A percentile compares a stretch with the other conserved stretches of the same genome.
Evolutionary conservation across 2,888 invertebrate genomes (phyloP).

Genomic region (Melanostoma scalare): DNA sequence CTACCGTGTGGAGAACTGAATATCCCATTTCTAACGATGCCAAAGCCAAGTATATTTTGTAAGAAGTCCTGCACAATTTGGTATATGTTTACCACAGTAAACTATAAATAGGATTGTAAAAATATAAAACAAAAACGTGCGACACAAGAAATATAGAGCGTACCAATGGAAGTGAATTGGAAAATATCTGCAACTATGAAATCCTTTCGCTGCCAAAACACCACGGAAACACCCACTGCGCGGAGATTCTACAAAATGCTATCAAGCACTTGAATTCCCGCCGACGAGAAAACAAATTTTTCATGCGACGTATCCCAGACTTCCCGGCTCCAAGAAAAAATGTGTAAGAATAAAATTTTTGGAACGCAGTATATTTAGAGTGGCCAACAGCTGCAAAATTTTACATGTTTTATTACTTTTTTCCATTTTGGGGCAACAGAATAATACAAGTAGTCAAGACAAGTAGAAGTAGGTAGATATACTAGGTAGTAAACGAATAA

Average conservation of each 20-base stretch:
- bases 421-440: neutral
- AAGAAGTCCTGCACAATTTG: conserved; percentile 32
- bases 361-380: conserved; percentile 26
- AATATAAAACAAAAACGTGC: conserved; percentile 29
- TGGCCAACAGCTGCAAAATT: too few relatives aligned
- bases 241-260: conserved; percentile 52
- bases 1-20: conserved; percentile 42
- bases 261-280: conserved; percentile 58
- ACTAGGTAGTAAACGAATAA: too few relatives aligned
- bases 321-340: conserved; percentile 57
- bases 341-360: conserved; percentile 41
- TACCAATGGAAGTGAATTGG: conserved; percentile 60
- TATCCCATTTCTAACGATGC: conserved; percentile 40
- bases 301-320: conserved; percentile 53
- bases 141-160: conserved; percentile 44
- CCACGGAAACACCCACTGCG: conserved; percentile 69
- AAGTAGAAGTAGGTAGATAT: too few relatives aligned
- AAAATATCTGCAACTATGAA: conserved; percentile 68
- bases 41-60: conserved; percentile 22
- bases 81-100: conserved; percentile 31
- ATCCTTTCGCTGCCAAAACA: conserved; percentile 63
- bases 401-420: too few relatives aligned
- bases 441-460: neutral
- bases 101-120: conserved; percentile 23
- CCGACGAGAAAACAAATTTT: conserved; percentile 45